Evolutionary conservation across 2,888 invertebrate genomes (phyloP).

Genomic region (Rutpela maculata): DNA sequence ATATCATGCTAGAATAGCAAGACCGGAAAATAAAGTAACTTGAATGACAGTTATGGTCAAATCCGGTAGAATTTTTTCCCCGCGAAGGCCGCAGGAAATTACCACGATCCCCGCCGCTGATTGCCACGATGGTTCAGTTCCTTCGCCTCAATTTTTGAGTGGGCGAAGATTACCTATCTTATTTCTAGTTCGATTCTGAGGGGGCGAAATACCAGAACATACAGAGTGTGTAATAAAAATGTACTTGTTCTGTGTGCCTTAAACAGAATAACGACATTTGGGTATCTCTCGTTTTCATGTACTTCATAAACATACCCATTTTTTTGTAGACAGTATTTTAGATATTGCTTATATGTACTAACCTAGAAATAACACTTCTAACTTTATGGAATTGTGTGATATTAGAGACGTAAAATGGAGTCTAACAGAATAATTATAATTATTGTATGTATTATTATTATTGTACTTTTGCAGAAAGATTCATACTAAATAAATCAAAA

Average conservation of each 20-base stretch:
- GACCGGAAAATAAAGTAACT: too few relatives aligned
- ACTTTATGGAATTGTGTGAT: background rate
- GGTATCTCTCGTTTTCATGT: background rate
- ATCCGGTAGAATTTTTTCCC: background rate
- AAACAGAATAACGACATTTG: background rate
- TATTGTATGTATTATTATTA: too few relatives aligned
- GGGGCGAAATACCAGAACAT: conserved; percentile 34
- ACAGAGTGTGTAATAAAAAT: conserved; percentile 19
- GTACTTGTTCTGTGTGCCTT: background rate
- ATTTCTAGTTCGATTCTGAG: conserved; percentile 36
- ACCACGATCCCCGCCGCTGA: conserved; percentile 16
- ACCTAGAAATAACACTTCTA: background rate
- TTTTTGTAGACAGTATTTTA: background rate
- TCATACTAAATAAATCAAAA: too few relatives aligned
- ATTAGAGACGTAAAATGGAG: background rate
- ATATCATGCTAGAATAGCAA: too few relatives aligned
- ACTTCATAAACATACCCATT: background rate
- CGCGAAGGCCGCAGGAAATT: background rate
- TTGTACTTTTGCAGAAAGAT: too few relatives aligned
- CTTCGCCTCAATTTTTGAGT: conserved; percentile 35
- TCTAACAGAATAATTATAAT: background rate
- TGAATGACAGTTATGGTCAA: too few relatives aligned
- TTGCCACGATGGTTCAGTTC: conserved; percentile 9
- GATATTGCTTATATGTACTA: background rate
- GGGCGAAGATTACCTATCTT: conserved; percentile 36